phyloP scores from a whole-genome alignment of 2,113 vertebrate species.

The Onychostoma macrolepis region DNA sequence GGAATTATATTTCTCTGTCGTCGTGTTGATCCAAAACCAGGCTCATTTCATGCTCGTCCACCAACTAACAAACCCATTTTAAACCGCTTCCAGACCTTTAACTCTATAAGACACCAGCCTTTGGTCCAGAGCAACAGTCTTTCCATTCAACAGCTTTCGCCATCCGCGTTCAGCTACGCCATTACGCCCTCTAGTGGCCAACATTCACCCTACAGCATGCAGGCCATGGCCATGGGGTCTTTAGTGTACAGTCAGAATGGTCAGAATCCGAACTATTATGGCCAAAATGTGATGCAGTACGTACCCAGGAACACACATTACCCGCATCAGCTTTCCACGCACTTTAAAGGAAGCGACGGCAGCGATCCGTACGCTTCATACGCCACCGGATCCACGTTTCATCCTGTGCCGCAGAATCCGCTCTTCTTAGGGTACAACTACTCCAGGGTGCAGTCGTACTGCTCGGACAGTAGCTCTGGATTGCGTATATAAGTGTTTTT shows the following conservation, averaged over 20 bases:
- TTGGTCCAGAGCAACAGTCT: slow-evolving; percentile 35
- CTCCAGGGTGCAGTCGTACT: slow-evolving; percentile 52
- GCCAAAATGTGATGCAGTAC: slow-evolving; percentile 52
- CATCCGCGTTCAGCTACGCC: slow-evolving; percentile 42
- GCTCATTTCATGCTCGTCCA: slow-evolving; percentile 55
- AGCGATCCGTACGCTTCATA: not conserved
- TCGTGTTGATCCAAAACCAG: slow-evolving; percentile 52
- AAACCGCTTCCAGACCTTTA: slow-evolving; percentile 63
- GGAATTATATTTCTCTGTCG: slow-evolving; percentile 71
- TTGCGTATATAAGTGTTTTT: slow-evolving; percentile 65
- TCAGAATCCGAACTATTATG: slow-evolving; percentile 37
- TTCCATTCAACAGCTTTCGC: slow-evolving; percentile 26
- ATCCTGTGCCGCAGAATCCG: slow-evolving; percentile 58
- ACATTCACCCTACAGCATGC: slow-evolving; percentile 42
- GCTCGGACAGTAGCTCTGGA: slow-evolving; percentile 50
- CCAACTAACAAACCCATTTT: slow-evolving; percentile 3
- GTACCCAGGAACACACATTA: slow-evolving; percentile 54
- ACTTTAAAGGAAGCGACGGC: not conserved
- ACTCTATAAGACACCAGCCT: slow-evolving; percentile 48
- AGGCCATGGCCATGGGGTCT: slow-evolving; percentile 43
- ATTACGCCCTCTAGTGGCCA: slow-evolving; percentile 40
- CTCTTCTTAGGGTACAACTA: slow-evolving; percentile 63
- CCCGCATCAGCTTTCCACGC: slow-evolving; percentile 46
- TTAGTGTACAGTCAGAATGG: slow-evolving; percentile 50
- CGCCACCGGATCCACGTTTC: slow-evolving; percentile 57